phyloP scores from a whole-genome alignment of 1,140 invertebrate species.

The Meteorus sp. region DNA sequence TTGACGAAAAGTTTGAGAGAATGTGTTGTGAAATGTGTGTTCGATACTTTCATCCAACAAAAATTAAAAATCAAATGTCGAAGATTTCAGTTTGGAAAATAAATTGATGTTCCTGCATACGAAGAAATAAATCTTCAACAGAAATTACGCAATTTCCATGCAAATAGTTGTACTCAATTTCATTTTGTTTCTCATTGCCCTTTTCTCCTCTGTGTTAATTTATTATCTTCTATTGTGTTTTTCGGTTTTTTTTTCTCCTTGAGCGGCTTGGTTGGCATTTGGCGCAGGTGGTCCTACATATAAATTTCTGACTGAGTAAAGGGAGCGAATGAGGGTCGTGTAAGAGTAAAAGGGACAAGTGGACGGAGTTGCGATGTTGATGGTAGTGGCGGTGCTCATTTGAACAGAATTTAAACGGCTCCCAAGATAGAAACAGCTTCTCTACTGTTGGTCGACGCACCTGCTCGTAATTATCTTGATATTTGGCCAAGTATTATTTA shows the following conservation, averaged over 20 bases:
- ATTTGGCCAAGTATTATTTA: constrained; percentile 39
- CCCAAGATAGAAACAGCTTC: constrained; percentile 25
- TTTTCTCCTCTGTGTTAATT: too few species aligned
- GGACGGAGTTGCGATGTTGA: not conserved
- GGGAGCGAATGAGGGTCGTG: not conserved
- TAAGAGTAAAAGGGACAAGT: not conserved
- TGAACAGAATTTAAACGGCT: constrained; percentile 41
- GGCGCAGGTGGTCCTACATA: constrained; percentile 31
- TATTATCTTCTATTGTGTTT: not conserved
- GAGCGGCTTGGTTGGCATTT: constrained; percentile 19
- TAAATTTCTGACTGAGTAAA: constrained; percentile 31
- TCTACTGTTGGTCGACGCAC: constrained; percentile 27
- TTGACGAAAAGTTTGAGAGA: too few species aligned
- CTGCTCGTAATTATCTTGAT: constrained; percentile 42
- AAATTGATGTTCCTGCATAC: too few species aligned
- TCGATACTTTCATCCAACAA: too few species aligned
- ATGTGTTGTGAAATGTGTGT: too few species aligned
- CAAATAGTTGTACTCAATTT: too few species aligned
- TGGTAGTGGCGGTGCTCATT: constrained; percentile 34
- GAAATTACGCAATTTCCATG: too few species aligned
- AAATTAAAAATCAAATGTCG: too few species aligned
- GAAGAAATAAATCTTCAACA: too few species aligned
- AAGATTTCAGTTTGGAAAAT: too few species aligned
- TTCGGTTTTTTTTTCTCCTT: constrained; percentile 15
- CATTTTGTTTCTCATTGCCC: too few species aligned